Percentiles rank a stretch among this genome's conserved stretches.
phyloP scores from a whole-genome alignment of 2,888 invertebrate genomes.

The Leptopilina myrica region DNA sequence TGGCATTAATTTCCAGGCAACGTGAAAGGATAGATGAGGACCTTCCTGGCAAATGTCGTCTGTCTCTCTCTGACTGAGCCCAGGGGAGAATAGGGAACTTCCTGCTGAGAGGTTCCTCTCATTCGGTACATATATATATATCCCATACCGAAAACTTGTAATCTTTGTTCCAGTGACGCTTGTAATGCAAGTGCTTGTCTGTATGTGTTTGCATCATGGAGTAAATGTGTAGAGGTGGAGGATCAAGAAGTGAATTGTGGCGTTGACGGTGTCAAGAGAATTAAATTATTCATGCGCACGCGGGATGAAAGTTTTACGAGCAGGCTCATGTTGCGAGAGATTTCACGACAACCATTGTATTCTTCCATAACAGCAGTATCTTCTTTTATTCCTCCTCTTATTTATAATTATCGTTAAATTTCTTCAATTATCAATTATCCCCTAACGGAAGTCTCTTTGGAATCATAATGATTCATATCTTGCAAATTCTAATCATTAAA shows the following conservation, averaged over 20 bases:
- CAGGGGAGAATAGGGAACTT: neutral
- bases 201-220: neutral
- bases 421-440: too few relatives aligned
- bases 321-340: constrained; percentile 36
- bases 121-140: neutral
- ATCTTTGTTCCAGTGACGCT: constrained; percentile 11
- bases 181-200: neutral
- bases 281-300: constrained; percentile 60
- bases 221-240: neutral
- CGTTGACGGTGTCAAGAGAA: constrained; percentile 45
- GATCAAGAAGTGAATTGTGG: constrained; percentile 42
- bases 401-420: neutral
- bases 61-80: too few relatives aligned
- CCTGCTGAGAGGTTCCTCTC: neutral
- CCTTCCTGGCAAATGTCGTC: constrained; percentile 19
- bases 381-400: neutral
- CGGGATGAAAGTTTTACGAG: constrained; percentile 53
- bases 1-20: constrained; percentile 67
- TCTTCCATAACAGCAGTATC: neutral
- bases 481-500: too few relatives aligned
- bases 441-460: too few relatives aligned
- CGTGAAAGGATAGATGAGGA: constrained; percentile 37
- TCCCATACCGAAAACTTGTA: neutral
- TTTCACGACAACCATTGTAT: constrained; percentile 12
- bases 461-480: too few relatives aligned